A percentile compares a stretch with the other conserved stretches of the same genome.
These are phyloP conservation scores for Myrmecobius fasciatus DNA, from an alignment of 2,113 vertebrate species.

Conservation along the genomic window DNA sequence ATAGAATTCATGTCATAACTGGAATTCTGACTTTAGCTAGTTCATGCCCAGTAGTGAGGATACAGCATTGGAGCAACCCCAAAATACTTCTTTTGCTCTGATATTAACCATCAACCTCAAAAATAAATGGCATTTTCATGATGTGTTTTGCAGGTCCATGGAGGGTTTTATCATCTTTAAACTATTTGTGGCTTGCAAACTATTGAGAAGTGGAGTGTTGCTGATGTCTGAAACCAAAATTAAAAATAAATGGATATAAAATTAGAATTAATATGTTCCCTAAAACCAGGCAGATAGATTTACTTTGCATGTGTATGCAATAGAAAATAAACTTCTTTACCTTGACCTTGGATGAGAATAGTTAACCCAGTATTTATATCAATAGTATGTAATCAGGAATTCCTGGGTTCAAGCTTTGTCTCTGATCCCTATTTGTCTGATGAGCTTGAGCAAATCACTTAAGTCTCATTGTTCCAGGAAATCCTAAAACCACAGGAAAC, in stretches of 20 bases:
- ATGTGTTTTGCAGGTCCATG: conserved; percentile 36
- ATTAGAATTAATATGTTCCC: background rate
- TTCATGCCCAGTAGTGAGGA: background rate
- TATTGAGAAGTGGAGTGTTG: conserved; percentile 45
- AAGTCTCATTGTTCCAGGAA: background rate
- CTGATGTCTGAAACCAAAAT: conserved; percentile 36
- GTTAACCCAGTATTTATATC: conserved; percentile 13
- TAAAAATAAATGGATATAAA: conserved; percentile 32
- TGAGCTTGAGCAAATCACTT: background rate
- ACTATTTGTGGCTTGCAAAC: conserved; percentile 53
- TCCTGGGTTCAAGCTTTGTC: background rate
- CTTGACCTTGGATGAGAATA: background rate
- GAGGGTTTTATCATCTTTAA: conserved; percentile 29
- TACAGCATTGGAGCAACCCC: background rate
- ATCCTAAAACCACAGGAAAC: background rate
- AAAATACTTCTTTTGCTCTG: background rate
- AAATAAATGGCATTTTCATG: conserved; percentile 43
- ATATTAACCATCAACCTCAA: conserved; percentile 24
- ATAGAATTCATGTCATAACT: conserved; percentile 81
- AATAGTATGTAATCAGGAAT: background rate
- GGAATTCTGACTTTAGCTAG: conserved; percentile 55
- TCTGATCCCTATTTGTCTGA: background rate
- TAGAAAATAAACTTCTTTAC: conserved; percentile 41
- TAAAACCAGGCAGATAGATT: conserved; percentile 31
- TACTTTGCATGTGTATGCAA: conserved; percentile 31